These are phyloP conservation scores for Gastrophysa polygoni DNA, from an alignment of 2,888 invertebrate species.

Conservation along the genomic window DNA sequence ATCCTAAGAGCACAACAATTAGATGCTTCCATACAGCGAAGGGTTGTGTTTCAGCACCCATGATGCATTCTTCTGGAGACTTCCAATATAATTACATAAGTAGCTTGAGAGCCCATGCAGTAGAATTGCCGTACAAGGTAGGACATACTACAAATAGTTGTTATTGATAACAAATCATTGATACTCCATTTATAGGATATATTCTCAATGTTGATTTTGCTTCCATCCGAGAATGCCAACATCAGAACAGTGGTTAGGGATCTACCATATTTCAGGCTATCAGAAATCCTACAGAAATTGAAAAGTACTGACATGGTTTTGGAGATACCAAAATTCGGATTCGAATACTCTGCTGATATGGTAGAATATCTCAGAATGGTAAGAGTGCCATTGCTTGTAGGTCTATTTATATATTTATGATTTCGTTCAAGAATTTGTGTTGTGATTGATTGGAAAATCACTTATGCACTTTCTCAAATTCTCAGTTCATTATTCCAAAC, in stretches of 20 bases:
- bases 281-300: constrained; percentile 59
- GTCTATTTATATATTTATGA: no score
- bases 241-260: constrained; percentile 62
- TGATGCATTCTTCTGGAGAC: constrained; percentile 71
- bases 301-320: constrained; percentile 62
- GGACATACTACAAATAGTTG: constrained; percentile 40
- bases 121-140: constrained; percentile 79
- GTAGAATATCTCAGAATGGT: constrained; percentile 60
- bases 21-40: constrained; percentile 69
- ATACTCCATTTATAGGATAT: constrained; percentile 23
- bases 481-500: no score
- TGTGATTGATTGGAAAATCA: no score
- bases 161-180: not conserved
- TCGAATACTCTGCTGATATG: constrained; percentile 64
- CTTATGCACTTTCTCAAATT: no score
- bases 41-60: constrained; percentile 66
- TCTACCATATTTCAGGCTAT: constrained; percentile 63
- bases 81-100: constrained; percentile 68
- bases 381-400: no score
- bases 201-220: constrained; percentile 54
- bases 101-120: constrained; percentile 69
- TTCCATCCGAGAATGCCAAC: constrained; percentile 64
- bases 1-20: constrained; percentile 59
- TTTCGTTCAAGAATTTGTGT: no score
- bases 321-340: constrained; percentile 66